A percentile compares a stretch with the other conserved stretches of the same genome.
Evolutionary conservation across 1,140 invertebrate genomes (phyloP).

Genomic region (Cecropterus lyciades): DNA sequence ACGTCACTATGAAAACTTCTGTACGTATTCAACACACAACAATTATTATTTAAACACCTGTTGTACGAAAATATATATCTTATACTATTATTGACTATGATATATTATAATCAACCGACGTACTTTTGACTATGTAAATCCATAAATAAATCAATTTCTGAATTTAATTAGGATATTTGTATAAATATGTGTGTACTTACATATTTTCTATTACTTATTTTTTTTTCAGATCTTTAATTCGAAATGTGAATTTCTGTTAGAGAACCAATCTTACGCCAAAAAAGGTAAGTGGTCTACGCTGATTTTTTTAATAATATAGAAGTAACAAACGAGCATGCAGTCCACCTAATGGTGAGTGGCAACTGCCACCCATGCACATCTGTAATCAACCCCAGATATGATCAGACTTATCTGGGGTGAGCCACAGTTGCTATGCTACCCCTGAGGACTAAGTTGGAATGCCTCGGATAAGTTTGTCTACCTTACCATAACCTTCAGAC

Average conservation of each 20-base stretch:
- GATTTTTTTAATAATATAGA: no score
- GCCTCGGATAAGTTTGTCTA: no score
- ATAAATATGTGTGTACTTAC: not conserved
- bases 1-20: not conserved
- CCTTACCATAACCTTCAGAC: no score
- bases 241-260: not conserved
- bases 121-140: slow-evolving; percentile 3
- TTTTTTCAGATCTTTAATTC: slow-evolving; percentile 11
- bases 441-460: no score
- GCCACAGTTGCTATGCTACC: no score
- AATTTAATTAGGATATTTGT: not conserved
- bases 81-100: not conserved
- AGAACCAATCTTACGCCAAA: not conserved
- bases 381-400: no score
- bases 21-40: slow-evolving; percentile 13
- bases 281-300: slow-evolving; percentile 4
- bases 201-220: not conserved
- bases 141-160: slow-evolving; percentile 12
- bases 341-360: no score
- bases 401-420: no score
- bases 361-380: no score
- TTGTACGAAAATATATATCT: not conserved
- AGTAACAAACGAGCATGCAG: no score
- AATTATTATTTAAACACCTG: slow-evolving; percentile 17
- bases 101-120: not conserved